These are phyloP conservation scores for Chaenogobius annularis DNA, from an alignment of 2,113 vertebrate species.

Conservation along the genomic window DNA sequence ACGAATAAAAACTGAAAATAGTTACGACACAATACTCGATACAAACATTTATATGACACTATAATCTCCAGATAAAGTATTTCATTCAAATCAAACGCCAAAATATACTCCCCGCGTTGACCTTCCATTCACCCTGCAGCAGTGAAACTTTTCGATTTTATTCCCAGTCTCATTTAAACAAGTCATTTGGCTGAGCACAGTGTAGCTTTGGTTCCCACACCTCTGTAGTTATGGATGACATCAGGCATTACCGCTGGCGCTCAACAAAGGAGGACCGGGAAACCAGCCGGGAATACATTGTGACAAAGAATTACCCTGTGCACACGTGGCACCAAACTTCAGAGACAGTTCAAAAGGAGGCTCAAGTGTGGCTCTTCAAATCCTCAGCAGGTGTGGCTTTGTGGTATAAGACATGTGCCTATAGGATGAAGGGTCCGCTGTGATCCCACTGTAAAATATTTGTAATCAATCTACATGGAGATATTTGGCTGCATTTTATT, in stretches of 20 bases:
- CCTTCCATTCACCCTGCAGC: neutral
- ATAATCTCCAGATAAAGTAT: too few relatives aligned
- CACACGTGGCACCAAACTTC: neutral
- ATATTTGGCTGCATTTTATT: too few relatives aligned
- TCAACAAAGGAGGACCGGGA: conserved; percentile 37
- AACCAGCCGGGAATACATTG: conserved; percentile 43
- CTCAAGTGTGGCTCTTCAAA: conserved; percentile 21
- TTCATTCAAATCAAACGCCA: too few relatives aligned
- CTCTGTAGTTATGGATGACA: conserved; percentile 31
- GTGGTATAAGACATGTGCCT: conserved; percentile 15
- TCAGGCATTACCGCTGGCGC: conserved; percentile 35
- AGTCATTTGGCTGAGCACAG: neutral
- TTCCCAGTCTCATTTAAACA: neutral
- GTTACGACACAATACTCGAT: too few relatives aligned
- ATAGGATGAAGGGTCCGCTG: too few relatives aligned
- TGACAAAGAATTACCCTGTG: conserved; percentile 31
- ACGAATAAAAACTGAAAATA: too few relatives aligned
- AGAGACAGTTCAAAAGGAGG: conserved; percentile 35
- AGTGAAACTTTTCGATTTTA: neutral
- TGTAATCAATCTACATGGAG: too few relatives aligned
- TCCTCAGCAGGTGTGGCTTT: conserved; percentile 19
- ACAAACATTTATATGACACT: too few relatives aligned
- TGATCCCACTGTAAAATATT: too few relatives aligned
- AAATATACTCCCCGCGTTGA: neutral
- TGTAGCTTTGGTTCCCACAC: conserved; percentile 23